phyloP scores from a whole-genome alignment of 2,888 invertebrate species.

The Chromoteleia sp. region DNA sequence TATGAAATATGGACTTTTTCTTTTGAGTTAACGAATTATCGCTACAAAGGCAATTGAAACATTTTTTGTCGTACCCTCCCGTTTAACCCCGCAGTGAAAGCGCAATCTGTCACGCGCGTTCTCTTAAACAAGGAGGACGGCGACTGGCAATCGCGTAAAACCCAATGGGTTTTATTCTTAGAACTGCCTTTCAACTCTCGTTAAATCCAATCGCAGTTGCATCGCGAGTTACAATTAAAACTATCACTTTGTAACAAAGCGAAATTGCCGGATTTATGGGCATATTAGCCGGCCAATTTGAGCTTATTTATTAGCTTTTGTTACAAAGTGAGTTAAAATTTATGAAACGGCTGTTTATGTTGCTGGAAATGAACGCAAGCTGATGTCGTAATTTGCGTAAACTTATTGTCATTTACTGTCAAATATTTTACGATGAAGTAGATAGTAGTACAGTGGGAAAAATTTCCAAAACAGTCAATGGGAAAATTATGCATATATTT shows the following conservation, averaged over 20 bases:
- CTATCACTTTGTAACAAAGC: constrained; percentile 63
- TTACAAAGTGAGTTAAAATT: constrained; percentile 47
- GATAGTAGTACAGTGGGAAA: neutral
- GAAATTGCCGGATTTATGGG: constrained; percentile 51
- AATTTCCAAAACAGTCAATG: too few species aligned
- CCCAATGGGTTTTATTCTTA: constrained; percentile 56
- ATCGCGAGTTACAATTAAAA: constrained; percentile 59
- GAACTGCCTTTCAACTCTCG: constrained; percentile 58
- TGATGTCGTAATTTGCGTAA: constrained; percentile 12
- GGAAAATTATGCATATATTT: too few species aligned
- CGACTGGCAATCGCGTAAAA: constrained; percentile 36
- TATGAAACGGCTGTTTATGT: constrained; percentile 13
- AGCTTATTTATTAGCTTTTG: constrained; percentile 49
- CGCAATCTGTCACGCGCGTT: constrained; percentile 62
- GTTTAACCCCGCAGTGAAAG: constrained; percentile 57
- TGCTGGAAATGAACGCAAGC: neutral
- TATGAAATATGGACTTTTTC: too few species aligned
- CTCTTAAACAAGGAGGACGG: constrained; percentile 42
- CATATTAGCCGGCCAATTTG: constrained; percentile 52
- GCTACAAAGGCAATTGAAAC: constrained; percentile 44
- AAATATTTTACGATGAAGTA: neutral
- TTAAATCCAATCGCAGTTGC: constrained; percentile 56
- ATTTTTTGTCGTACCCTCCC: constrained; percentile 51
- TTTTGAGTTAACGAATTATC: constrained; percentile 19
- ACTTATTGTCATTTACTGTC: constrained; percentile 4